A percentile compares a stretch with the other conserved stretches of the same genome.
These are phyloP conservation scores for Oostethus manadensis DNA, from an alignment of 2,113 vertebrate genomes.

Conservation along the genomic window DNA sequence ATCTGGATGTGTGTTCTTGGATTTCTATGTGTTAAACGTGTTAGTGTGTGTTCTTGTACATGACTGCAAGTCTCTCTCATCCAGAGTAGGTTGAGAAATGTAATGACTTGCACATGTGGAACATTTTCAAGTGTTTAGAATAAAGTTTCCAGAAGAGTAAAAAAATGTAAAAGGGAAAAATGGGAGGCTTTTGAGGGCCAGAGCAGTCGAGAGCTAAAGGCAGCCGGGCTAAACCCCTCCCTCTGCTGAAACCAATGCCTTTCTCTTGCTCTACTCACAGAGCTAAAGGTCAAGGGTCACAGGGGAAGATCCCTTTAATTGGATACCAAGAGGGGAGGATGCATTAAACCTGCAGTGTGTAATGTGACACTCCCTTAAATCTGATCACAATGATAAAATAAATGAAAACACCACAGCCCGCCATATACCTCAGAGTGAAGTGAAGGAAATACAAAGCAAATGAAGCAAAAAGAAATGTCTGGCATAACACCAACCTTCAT, in stretches of 20 bases:
- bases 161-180: conserved; percentile 16
- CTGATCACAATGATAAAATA: conserved; percentile 63
- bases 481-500: conserved; percentile 31
- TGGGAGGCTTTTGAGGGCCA: neutral
- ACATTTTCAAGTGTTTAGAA: conserved; percentile 71
- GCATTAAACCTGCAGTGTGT: conserved; percentile 41
- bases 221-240: conserved; percentile 39
- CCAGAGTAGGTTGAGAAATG: conserved; percentile 60
- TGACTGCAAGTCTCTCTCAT: conserved; percentile 49
- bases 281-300: conserved; percentile 63
- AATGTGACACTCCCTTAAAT: conserved; percentile 28
- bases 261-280: conserved; percentile 54
- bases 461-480: conserved; percentile 25
- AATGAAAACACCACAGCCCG: conserved; percentile 31
- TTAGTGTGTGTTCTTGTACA: conserved; percentile 24
- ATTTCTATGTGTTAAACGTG: conserved; percentile 8
- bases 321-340: conserved; percentile 59
- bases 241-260: conserved; percentile 59
- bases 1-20: conserved; percentile 1
- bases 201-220: conserved; percentile 45
- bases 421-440: conserved; percentile 35
- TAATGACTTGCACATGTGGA: conserved; percentile 75
- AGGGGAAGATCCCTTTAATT: conserved; percentile 67
- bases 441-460: conserved; percentile 43
- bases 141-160: conserved; percentile 61